These are phyloP conservation scores for Bufotes viridis DNA, from an alignment of 2,797 vertebrate species.

Conservation along the genomic window DNA sequence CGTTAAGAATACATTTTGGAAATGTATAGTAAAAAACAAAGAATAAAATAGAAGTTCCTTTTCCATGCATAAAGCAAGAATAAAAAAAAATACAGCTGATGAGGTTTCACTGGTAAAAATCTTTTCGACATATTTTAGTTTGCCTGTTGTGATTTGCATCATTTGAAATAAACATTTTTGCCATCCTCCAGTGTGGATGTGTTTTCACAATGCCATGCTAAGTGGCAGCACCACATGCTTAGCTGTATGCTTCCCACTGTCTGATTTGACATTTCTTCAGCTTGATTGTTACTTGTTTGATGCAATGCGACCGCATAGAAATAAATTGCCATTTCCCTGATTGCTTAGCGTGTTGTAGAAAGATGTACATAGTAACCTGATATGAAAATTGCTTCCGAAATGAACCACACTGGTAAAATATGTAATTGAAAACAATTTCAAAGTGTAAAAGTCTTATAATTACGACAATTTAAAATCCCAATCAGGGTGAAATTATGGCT, in stretches of 20 bases:
- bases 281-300: conserved; percentile 61
- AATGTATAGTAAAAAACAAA: conserved; percentile 4
- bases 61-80: background rate
- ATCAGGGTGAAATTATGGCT: conserved; percentile 17
- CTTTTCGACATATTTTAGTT: conserved; percentile 26
- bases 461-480: conserved; percentile 9
- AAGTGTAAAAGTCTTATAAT: conserved; percentile 34
- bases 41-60: background rate
- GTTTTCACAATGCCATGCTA: conserved; percentile 38
- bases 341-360: conserved; percentile 39
- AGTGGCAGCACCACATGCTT: conserved; percentile 36
- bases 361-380: conserved; percentile 50
- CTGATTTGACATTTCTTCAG: conserved; percentile 53
- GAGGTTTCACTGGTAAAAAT: background rate
- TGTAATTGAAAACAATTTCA: conserved; percentile 44
- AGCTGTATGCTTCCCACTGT: conserved; percentile 37
- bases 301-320: conserved; percentile 55
- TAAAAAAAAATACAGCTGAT: background rate
- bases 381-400: conserved; percentile 47
- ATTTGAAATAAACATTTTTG: conserved; percentile 42
- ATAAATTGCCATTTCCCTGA: conserved; percentile 54
- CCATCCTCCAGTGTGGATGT: conserved; percentile 16
- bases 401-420: conserved; percentile 3
- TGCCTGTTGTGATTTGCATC: conserved; percentile 18
- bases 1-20: background rate